Percentiles rank a stretch among this genome's conserved stretches.
Evolutionary conservation across 1,140 invertebrate species (phyloP).

Genomic region (Lepidurus apus): DNA sequence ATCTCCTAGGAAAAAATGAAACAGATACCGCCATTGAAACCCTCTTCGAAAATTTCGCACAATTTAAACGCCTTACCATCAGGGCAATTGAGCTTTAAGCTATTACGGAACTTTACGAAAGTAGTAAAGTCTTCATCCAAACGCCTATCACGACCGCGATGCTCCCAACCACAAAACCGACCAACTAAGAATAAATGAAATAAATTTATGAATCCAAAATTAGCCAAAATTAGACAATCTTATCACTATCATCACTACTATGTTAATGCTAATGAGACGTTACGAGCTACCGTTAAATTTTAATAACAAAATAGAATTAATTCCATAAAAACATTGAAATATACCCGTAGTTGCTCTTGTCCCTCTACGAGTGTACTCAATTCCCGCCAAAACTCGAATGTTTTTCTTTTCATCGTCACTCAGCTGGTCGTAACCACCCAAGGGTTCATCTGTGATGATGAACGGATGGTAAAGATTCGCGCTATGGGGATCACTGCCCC

Average conservation of each 20-base stretch:
- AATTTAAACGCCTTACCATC: conserved; percentile 44
- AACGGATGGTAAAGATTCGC: conserved; percentile 83
- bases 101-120: conserved; percentile 77
- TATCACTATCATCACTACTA: too few relatives aligned
- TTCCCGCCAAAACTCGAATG: conserved; percentile 74
- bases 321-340: background rate
- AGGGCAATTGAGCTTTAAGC: conserved; percentile 62
- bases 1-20: conserved; percentile 48
- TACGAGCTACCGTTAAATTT: background rate
- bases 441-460: conserved; percentile 80
- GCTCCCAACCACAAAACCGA: conserved; percentile 66
- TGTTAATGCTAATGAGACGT: too few relatives aligned
- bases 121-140: conserved; percentile 69
- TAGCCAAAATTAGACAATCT: too few relatives aligned
- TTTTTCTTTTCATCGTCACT: conserved; percentile 63
- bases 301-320: background rate
- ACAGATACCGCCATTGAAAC: conserved; percentile 25
- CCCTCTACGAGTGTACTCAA: conserved; percentile 73
- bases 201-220: too few relatives aligned
- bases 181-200: conserved; percentile 53
- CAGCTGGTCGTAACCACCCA: conserved; percentile 71
- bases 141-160: conserved; percentile 61
- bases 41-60: conserved; percentile 25
- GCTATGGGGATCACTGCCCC: conserved; percentile 85
- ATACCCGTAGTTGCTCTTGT: conserved; percentile 66